phyloP scores from a whole-genome alignment of 2,113 vertebrate species.

The Anser cygnoides region DNA sequence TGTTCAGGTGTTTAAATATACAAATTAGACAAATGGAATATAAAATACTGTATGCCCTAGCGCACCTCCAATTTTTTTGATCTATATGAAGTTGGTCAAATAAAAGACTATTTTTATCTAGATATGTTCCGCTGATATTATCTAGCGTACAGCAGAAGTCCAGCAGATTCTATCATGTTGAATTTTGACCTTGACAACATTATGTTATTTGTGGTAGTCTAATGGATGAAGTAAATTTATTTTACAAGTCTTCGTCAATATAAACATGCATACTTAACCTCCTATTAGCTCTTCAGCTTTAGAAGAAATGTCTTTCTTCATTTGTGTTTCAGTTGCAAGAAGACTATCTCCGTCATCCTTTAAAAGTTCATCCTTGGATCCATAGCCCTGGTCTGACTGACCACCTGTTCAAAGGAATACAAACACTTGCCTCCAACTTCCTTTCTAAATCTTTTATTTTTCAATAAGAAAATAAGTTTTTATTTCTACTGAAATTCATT shows the following conservation, averaged over 20 bases:
- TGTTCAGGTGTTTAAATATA: background rate
- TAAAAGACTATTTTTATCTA: background rate
- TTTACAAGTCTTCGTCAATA: background rate
- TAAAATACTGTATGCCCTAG: background rate
- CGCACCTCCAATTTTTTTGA: background rate
- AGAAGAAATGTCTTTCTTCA: constrained; percentile 39
- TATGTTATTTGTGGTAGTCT: background rate
- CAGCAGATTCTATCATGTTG: background rate
- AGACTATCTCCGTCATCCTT: constrained; percentile 75
- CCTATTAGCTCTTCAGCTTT: constrained; percentile 31
- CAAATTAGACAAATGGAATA: background rate
- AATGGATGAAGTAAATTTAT: background rate
- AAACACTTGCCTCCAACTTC: background rate
- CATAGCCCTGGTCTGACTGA: constrained; percentile 90
- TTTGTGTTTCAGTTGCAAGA: constrained; percentile 45
- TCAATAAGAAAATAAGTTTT: background rate
- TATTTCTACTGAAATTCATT: background rate
- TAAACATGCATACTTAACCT: constrained; percentile 72
- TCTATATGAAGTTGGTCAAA: background rate
- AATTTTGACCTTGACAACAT: background rate
- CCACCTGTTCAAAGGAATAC: constrained; percentile 70
- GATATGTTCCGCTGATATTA: background rate
- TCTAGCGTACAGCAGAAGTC: background rate
- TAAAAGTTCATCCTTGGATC: constrained; percentile 89
- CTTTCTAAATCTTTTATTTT: background rate